Evolutionary conservation across 1,140 invertebrate genomes (phyloP).

Genomic region (Myzus persicae): DNA sequence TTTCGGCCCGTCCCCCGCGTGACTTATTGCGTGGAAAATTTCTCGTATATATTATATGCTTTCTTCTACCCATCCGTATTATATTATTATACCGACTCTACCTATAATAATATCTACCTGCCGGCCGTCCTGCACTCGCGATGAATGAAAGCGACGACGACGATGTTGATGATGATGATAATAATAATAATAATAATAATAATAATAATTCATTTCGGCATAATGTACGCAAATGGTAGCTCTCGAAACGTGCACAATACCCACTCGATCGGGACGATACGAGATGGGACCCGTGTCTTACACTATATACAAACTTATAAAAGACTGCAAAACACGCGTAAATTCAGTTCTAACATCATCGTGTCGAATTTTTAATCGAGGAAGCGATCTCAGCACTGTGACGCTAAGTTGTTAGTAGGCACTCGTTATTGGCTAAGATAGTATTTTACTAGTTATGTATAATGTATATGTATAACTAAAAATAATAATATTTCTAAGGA

Average conservation of each 20-base stretch:
- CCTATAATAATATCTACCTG: not conserved
- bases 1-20: not conserved
- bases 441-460: no score
- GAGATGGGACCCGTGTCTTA: not conserved
- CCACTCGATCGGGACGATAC: not conserved
- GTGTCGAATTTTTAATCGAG: not conserved
- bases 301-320: not conserved
- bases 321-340: not conserved
- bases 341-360: not conserved
- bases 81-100: not conserved
- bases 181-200: conserved; percentile 32
- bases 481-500: no score
- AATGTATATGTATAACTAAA: no score
- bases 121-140: not conserved
- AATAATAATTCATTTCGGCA: not conserved
- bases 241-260: not conserved
- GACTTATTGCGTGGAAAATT: conserved; percentile 50
- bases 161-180: not conserved
- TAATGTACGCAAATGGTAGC: not conserved
- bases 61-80: not conserved
- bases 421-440: no score
- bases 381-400: not conserved
- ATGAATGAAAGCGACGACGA: conserved; percentile 15
- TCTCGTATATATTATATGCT: not conserved
- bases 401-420: not conserved